phyloP scores from a whole-genome alignment of 2,797 vertebrate species.

The Sebastes kiyomatsui region DNA sequence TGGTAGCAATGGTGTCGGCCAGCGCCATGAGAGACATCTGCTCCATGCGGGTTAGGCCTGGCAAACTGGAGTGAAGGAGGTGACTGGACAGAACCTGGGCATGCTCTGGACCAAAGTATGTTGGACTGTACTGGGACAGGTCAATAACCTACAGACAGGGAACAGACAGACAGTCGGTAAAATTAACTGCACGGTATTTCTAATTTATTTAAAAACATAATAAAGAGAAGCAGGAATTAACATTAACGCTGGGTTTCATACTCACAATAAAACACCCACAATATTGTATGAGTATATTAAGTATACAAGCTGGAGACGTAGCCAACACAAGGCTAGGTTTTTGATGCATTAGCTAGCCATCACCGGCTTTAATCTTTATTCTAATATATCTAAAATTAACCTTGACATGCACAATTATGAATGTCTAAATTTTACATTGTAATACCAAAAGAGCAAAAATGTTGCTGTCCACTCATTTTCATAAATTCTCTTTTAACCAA shows the following conservation, averaged over 20 bases:
- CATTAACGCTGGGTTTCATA: not conserved
- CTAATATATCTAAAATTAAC: not conserved
- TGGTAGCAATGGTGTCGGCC: conserved; percentile 96
- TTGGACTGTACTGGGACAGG: conserved; percentile 93
- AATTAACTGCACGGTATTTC: not conserved
- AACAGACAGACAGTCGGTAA: not conserved
- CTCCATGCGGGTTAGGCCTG: conserved; percentile 95
- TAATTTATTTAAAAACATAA: not conserved
- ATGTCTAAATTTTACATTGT: not conserved
- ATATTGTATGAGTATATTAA: not conserved
- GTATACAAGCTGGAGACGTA: not conserved
- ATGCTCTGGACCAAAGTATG: conserved; percentile 95
- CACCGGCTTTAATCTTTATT: not conserved
- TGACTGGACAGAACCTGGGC: conserved; percentile 94
- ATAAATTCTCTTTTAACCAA: not conserved
- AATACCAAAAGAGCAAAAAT: not conserved
- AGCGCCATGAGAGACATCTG: conserved; percentile 99
- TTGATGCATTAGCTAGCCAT: not conserved
- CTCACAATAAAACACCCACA: not conserved
- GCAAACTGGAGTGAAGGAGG: conserved; percentile 95
- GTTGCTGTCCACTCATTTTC: not conserved
- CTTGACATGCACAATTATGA: not conserved
- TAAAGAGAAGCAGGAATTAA: not conserved
- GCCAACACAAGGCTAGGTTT: not conserved
- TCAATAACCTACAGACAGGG: conserved; percentile 87